Conservation (phyloP, 2,797 vertebrate species). For the Darevskia mixta region DNA sequence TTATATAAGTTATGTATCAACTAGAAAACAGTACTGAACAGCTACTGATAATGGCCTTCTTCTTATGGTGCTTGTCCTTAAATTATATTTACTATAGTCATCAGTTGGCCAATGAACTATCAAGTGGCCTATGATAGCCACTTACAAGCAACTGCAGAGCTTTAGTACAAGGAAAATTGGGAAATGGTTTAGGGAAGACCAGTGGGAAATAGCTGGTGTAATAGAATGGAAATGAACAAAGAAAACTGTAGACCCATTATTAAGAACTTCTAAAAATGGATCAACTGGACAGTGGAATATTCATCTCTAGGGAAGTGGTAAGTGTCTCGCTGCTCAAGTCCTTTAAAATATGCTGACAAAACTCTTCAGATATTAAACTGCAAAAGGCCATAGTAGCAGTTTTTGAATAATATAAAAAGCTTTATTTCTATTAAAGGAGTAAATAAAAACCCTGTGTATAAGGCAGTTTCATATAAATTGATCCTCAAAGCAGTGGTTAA, state of each 20-base stretch:
- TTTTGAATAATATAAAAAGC: neutral
- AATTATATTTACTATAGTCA: conserved; percentile 39
- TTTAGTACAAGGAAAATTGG: neutral
- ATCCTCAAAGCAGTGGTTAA: neutral
- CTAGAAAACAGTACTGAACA: conserved; percentile 54
- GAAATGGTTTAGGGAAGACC: conserved; percentile 16
- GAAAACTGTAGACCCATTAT: neutral
- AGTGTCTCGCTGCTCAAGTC: neutral
- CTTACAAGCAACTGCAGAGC: neutral
- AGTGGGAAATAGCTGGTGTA: conserved; percentile 2
- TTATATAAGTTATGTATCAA: conserved; percentile 20
- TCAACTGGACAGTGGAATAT: conserved; percentile 26
- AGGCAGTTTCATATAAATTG: neutral
- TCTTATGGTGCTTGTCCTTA: conserved; percentile 35
- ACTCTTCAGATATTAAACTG: neutral
- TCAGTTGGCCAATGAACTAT: conserved; percentile 6
- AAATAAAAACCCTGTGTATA: conserved; percentile 17
- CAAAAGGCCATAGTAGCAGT: neutral
- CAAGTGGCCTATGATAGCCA: conserved; percentile 28
- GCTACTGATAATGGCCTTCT: conserved; percentile 38
- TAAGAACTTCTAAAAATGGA: conserved; percentile 9
- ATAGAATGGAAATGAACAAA: conserved; percentile 36
- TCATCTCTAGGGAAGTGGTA: neutral
- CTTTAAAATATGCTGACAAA: conserved; percentile 32
- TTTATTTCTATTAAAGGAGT: conserved; percentile 31